These are phyloP conservation scores for Druceiella hillmani DNA, from an alignment of 2,888 invertebrate species.

Conservation along the genomic window DNA sequence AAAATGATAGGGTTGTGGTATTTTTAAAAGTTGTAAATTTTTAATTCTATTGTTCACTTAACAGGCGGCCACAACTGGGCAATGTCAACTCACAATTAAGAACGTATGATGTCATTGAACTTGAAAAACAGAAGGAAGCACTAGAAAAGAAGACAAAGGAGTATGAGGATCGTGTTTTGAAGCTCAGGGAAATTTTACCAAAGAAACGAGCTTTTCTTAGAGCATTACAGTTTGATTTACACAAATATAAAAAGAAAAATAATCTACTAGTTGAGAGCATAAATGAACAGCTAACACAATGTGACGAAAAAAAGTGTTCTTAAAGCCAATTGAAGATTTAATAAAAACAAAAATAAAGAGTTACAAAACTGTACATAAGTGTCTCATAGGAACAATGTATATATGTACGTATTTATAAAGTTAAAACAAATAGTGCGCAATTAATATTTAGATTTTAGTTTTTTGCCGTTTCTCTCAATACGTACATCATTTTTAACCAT, in stretches of 20 bases:
- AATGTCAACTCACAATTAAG: slow-evolving; percentile 39
- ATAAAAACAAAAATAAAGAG: too few relatives aligned
- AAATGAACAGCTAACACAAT: slow-evolving; percentile 35
- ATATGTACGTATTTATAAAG: too few relatives aligned
- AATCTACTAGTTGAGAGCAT: slow-evolving; percentile 35
- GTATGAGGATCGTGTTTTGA: slow-evolving; percentile 38
- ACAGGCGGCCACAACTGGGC: slow-evolving; percentile 41
- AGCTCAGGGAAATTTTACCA: slow-evolving; percentile 35
- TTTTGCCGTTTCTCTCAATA: too few relatives aligned
- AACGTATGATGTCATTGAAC: slow-evolving; percentile 36
- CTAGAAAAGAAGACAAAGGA: slow-evolving; percentile 39
- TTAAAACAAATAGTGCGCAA: too few relatives aligned
- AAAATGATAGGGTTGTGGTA: too few relatives aligned
- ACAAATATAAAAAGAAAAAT: slow-evolving; percentile 43
- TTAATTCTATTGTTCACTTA: too few relatives aligned
- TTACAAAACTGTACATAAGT: slow-evolving; percentile 20
- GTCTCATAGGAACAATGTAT: too few relatives aligned
- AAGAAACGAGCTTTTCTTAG: slow-evolving; percentile 43
- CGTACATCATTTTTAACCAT: too few relatives aligned
- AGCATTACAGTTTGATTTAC: slow-evolving; percentile 41
- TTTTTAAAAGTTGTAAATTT: too few relatives aligned
- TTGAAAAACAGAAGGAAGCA: slow-evolving; percentile 37
- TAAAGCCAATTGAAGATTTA: too few relatives aligned
- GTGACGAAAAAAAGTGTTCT: slow-evolving; percentile 32
- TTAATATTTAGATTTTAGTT: too few relatives aligned